Evolutionary conservation across 1,140 invertebrate species (phyloP).

Genomic region (Teleopsis dalmanni): DNA sequence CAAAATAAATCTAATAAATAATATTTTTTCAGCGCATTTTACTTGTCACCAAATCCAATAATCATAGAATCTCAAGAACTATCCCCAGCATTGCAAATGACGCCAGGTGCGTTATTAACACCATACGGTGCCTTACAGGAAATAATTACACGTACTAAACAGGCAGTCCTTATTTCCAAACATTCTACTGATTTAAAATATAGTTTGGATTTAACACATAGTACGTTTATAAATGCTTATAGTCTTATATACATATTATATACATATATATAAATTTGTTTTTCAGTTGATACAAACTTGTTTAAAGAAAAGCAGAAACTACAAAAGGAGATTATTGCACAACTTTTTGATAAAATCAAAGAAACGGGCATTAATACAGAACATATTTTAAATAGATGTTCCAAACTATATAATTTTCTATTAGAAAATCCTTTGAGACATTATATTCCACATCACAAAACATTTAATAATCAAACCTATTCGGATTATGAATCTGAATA

Average conservation of each 20-base stretch:
- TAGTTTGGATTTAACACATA: conserved; percentile 37
- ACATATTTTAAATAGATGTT: conserved; percentile 22
- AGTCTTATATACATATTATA: not conserved
- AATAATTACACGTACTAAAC: conserved; percentile 40
- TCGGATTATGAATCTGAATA: conserved; percentile 33
- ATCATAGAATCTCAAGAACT: conserved; percentile 36
- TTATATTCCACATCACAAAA: conserved; percentile 25
- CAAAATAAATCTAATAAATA: not conserved
- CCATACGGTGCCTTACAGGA: conserved; percentile 36
- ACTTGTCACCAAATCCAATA: conserved; percentile 36
- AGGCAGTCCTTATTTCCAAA: conserved; percentile 38
- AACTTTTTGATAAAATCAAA: conserved; percentile 33
- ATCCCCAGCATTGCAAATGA: conserved; percentile 34
- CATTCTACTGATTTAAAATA: conserved; percentile 36
- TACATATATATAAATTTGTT: not conserved
- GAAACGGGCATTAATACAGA: conserved; percentile 22
- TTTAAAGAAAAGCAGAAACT: conserved; percentile 23
- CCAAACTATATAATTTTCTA: conserved; percentile 29
- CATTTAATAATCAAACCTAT: conserved; percentile 26
- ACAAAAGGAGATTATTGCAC: conserved; percentile 29
- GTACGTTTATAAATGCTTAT: conserved; percentile 17
- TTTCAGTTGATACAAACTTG: conserved; percentile 29
- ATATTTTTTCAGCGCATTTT: conserved; percentile 20
- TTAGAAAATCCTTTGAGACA: conserved; percentile 28
- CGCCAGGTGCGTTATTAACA: conserved; percentile 32